These are phyloP conservation scores for Cheumatopsyche charites DNA, from an alignment of 1,140 invertebrate species.

Conservation along the genomic window DNA sequence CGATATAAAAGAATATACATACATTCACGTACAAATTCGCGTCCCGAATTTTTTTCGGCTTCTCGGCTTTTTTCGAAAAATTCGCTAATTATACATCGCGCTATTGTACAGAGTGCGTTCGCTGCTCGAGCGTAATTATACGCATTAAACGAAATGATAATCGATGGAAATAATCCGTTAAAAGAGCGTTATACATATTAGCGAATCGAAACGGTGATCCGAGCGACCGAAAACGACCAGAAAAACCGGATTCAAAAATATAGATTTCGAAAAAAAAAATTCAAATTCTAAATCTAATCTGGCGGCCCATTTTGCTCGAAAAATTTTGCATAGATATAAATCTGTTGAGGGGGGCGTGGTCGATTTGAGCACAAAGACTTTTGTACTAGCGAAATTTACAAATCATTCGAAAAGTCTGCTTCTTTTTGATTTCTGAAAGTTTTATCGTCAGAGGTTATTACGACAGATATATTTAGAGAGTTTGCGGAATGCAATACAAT, in stretches of 20 bases:
- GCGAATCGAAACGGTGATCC: background rate
- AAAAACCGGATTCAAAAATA: conserved; percentile 21
- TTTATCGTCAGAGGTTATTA: too few relatives aligned
- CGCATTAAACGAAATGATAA: conserved; percentile 22
- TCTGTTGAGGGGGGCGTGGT: background rate
- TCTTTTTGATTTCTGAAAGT: too few relatives aligned
- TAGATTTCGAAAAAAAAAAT: conserved; percentile 9
- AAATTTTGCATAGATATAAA: conserved; percentile 9
- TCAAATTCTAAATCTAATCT: background rate
- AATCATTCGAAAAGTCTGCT: too few relatives aligned
- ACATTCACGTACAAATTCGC: too few relatives aligned
- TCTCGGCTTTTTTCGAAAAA: background rate
- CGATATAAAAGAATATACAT: too few relatives aligned
- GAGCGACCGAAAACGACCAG: conserved; percentile 14
- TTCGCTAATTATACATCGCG: background rate
- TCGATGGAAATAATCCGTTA: conserved; percentile 23
- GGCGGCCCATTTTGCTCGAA: background rate
- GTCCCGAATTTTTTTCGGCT: too few relatives aligned
- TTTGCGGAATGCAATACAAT: background rate
- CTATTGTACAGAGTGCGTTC: background rate
- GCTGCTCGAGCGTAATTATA: background rate
- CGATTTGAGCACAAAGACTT: background rate
- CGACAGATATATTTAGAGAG: conserved; percentile 2
- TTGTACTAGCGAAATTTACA: too few relatives aligned
- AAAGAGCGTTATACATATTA: conserved; percentile 1